Percentiles rank a stretch among this genome's conserved stretches.
Evolutionary conservation across 2,797 vertebrate species (phyloP).

Genomic region (Enteromius afrohamiltoni): DNA sequence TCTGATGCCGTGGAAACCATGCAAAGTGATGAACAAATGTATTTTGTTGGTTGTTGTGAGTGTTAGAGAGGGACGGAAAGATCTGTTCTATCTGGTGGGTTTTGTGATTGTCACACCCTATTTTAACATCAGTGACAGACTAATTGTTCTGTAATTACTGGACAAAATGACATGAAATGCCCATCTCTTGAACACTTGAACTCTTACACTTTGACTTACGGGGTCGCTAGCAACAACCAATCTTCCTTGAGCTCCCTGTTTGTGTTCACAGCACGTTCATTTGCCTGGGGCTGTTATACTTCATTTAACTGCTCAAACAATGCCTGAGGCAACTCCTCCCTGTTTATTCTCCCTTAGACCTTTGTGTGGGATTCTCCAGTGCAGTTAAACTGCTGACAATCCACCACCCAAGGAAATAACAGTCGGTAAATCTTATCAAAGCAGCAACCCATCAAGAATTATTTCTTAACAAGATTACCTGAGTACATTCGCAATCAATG

Average conservation of each 20-base stretch:
- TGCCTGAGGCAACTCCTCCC: constrained; percentile 21
- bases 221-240: not conserved
- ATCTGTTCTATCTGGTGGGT: not conserved
- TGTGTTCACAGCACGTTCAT: not conserved
- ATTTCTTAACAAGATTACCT: not conserved
- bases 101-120: not conserved
- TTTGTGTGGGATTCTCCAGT: constrained; percentile 7
- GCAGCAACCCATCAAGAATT: not conserved
- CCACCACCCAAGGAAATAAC: constrained; percentile 15
- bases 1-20: not conserved
- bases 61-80: not conserved
- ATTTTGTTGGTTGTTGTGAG: not conserved
- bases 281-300: constrained; percentile 1
- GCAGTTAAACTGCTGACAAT: constrained; percentile 26
- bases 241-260: not conserved
- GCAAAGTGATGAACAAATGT: not conserved
- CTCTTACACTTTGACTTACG: not conserved
- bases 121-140: not conserved
- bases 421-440: constrained; percentile 1
- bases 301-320: constrained; percentile 38
- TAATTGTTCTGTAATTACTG: not conserved
- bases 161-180: not conserved
- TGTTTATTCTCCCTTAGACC: constrained; percentile 2
- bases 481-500: not conserved
- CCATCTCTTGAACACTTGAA: not conserved